Evolutionary conservation across 2,113 vertebrate genomes (phyloP).

Genomic region (Anas platyrhynchos): DNA sequence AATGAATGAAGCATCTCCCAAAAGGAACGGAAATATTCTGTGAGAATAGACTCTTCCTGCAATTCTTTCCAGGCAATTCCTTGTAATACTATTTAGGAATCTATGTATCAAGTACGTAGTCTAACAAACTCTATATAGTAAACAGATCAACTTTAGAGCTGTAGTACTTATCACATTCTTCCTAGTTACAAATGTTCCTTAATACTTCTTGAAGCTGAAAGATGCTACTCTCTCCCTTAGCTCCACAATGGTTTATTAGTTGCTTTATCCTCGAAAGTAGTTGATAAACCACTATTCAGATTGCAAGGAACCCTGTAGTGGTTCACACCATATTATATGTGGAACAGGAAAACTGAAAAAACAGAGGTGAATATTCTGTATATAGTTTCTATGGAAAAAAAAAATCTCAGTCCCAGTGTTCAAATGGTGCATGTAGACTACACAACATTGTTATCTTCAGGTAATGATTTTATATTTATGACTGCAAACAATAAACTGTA

Average conservation of each 20-base stretch:
- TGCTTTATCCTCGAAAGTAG: background rate
- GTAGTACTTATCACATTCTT: background rate
- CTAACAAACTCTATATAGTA: background rate
- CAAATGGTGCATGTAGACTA: background rate
- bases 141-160: background rate
- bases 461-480: background rate
- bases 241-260: background rate
- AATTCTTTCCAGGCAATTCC: background rate
- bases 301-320: background rate
- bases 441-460: background rate
- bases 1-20: background rate
- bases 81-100: background rate
- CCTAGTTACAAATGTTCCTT: background rate
- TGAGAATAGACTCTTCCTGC: background rate
- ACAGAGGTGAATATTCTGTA: background rate
- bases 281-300: background rate
- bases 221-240: rapidly evolving
- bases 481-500: background rate
- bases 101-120: background rate
- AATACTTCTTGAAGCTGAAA: background rate
- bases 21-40: background rate
- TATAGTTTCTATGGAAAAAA: background rate
- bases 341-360: background rate
- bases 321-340: background rate
- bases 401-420: background rate